These are phyloP conservation scores for Clinocottus analis DNA, from an alignment of 2,113 vertebrate species.

Conservation along the genomic window DNA sequence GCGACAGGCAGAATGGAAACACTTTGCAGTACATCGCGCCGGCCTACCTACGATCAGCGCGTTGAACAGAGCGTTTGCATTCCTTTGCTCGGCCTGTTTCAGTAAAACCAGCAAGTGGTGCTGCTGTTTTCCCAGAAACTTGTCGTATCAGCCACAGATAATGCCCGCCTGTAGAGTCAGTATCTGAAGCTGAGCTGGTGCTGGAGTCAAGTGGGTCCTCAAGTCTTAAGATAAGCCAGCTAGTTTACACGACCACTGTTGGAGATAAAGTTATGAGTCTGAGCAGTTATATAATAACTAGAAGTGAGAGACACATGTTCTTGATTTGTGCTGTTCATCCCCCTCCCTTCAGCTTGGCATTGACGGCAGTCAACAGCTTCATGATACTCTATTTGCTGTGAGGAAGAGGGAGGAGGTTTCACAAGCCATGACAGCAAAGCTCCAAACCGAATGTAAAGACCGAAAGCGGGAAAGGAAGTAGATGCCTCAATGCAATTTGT, in stretches of 20 bases:
- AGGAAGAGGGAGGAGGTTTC: constrained; percentile 67
- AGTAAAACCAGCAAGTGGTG: constrained; percentile 41
- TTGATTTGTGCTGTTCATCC: constrained; percentile 34
- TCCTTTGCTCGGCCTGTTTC: constrained; percentile 56
- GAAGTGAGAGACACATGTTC: background rate
- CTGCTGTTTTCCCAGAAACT: constrained; percentile 38
- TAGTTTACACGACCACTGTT: background rate
- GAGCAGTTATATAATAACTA: background rate
- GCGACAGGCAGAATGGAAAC: constrained; percentile 47
- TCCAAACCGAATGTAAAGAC: constrained; percentile 60
- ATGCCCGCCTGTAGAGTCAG: constrained; percentile 18
- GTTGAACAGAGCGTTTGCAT: constrained; percentile 70
- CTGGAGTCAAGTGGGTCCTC: constrained; percentile 43
- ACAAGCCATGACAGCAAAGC: constrained; percentile 47
- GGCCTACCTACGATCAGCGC: constrained; percentile 50
- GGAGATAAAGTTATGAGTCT: background rate
- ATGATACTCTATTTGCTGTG: constrained; percentile 51
- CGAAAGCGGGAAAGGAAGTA: constrained; percentile 41
- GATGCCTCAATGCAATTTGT: constrained; percentile 49
- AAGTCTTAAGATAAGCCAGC: constrained; percentile 15
- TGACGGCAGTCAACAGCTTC: constrained; percentile 43
- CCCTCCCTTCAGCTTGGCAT: constrained; percentile 45
- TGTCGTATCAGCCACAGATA: constrained; percentile 59
- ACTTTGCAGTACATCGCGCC: constrained; percentile 17
- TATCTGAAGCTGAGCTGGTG: constrained; percentile 39